Percentiles rank a stretch among this genome's conserved stretches.
Conservation (phyloP, 2,888 invertebrate genomes). For the Eudasyphora cyanicolor region DNA sequence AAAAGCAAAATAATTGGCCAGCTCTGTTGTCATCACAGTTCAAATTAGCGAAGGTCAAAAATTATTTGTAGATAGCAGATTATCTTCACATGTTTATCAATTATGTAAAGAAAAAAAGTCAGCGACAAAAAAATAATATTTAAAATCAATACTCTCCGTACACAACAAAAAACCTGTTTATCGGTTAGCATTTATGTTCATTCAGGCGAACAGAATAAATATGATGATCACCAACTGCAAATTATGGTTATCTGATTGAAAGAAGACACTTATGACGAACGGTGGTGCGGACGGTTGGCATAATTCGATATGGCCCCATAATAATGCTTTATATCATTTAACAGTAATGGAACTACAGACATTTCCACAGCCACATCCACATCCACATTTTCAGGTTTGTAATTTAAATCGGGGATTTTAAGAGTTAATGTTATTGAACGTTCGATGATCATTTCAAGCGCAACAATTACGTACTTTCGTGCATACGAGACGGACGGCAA, state of each 20-base stretch:
- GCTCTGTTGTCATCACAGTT: background rate
- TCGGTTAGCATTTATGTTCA: background rate
- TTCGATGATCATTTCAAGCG: slow-evolving; percentile 18
- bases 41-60: background rate
- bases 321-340: background rate
- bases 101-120: background rate
- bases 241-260: slow-evolving; percentile 43
- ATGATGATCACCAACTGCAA: slow-evolving; percentile 43
- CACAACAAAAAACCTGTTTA: background rate
- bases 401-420: slow-evolving; percentile 58
- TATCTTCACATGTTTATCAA: background rate
- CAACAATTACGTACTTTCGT: no score
- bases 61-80: background rate
- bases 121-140: no score
- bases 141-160: background rate
- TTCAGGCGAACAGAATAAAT: background rate
- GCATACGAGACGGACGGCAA: background rate
- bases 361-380: background rate
- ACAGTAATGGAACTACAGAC: background rate
- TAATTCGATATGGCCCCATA: slow-evolving; percentile 33
- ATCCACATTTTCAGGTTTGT: slow-evolving; percentile 27
- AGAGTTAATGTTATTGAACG: slow-evolving; percentile 33
- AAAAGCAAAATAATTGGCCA: no score
- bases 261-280: background rate
- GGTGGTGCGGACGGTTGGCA: background rate